Conservation (phyloP, 2,888 invertebrate species). For the Sisyra nigra region DNA sequence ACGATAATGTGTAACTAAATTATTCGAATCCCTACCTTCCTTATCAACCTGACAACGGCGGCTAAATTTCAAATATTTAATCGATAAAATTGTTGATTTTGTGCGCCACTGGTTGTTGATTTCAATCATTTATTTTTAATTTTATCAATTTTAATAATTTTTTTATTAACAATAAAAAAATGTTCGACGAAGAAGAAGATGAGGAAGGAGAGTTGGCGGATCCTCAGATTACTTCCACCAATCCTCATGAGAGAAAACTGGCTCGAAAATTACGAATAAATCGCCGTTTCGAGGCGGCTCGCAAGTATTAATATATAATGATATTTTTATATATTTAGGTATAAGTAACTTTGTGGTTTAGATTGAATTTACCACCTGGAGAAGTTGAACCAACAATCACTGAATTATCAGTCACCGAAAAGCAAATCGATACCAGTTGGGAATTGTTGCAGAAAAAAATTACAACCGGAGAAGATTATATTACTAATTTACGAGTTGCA, state of each 20-base stretch:
- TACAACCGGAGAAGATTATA: constrained; percentile 52
- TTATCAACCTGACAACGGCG: no score
- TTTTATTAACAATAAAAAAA: background rate
- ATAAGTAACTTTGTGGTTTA: background rate
- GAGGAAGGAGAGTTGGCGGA: constrained; percentile 33
- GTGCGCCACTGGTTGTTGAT: background rate
- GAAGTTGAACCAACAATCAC: constrained; percentile 14
- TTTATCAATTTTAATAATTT: background rate
- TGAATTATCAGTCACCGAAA: constrained; percentile 40
- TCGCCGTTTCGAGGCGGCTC: constrained; percentile 39
- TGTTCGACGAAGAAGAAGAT: constrained; percentile 17
- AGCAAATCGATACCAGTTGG: constrained; percentile 44
- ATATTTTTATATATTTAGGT: background rate
- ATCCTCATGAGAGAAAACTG: constrained; percentile 53
- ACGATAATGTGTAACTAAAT: background rate
- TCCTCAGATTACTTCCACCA: constrained; percentile 41
- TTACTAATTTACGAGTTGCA: constrained; percentile 61
- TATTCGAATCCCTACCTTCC: background rate
- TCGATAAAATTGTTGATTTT: background rate
- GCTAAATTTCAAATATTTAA: background rate
- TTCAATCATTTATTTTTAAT: background rate
- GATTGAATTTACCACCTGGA: constrained; percentile 10
- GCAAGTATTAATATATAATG: constrained; percentile 26
- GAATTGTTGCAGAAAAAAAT: constrained; percentile 45
- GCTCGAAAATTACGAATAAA: constrained; percentile 51